Conservation (phyloP, 2,797 vertebrate species). For the Muscicapa comitata region DNA sequence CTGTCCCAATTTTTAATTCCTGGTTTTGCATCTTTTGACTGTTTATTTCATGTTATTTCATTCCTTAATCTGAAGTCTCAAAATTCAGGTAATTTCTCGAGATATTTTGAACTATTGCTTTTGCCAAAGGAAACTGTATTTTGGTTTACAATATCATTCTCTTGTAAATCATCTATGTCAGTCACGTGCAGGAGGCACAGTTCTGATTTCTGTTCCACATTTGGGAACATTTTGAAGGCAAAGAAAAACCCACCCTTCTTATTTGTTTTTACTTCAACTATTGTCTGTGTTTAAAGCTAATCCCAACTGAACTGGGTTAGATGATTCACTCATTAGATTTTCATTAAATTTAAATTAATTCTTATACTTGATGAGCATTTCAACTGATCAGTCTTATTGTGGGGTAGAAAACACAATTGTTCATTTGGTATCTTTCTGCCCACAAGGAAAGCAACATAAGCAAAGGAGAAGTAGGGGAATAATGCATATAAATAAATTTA, state of each 20-base stretch:
- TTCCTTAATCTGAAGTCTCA: not conserved
- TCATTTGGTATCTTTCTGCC: not conserved
- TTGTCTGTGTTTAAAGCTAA: not conserved
- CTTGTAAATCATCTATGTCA: not conserved
- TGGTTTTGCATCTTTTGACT: not conserved
- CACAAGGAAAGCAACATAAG: not conserved
- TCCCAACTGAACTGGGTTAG: not conserved
- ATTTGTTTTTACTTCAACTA: not conserved
- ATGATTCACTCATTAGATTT: not conserved
- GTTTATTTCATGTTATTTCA: not conserved
- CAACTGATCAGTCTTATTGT: not conserved
- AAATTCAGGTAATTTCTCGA: not conserved
- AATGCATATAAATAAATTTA: not conserved
- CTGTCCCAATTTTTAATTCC: not conserved
- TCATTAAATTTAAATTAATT: not conserved
- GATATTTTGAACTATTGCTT: not conserved
- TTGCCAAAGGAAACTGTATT: not conserved
- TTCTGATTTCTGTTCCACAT: not conserved
- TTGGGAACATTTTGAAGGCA: not conserved
- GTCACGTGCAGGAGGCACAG: not conserved
- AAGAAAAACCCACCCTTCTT: not conserved
- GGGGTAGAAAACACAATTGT: not conserved
- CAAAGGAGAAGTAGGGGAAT: not conserved
- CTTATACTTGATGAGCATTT: not conserved
- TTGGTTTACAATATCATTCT: not conserved